phyloP scores from a whole-genome alignment of 2,888 invertebrate species.

The Penaeus monodon region DNA sequence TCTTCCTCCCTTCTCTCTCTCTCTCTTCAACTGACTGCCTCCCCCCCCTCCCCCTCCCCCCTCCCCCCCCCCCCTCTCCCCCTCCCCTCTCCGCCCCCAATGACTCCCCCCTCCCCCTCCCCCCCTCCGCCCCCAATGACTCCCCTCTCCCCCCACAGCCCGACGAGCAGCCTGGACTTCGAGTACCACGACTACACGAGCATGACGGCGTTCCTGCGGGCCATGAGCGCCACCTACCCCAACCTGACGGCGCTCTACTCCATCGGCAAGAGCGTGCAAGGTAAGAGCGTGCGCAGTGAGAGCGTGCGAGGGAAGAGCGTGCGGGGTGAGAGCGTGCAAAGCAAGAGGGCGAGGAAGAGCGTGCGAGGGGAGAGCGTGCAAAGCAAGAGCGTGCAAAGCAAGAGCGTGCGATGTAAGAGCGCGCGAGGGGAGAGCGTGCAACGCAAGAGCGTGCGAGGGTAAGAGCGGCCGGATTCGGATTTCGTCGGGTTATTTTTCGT shows the following conservation, averaged over 20 bases:
- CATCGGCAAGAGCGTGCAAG: slow-evolving; percentile 93
- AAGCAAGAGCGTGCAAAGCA: slow-evolving; percentile 90
- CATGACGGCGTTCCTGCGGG: slow-evolving; percentile 84
- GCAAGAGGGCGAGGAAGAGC: slow-evolving; percentile 87
- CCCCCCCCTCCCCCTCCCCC: neutral
- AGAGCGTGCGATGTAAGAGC: slow-evolving; percentile 89
- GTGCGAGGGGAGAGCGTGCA: slow-evolving; percentile 94
- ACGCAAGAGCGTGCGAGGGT: slow-evolving; percentile 94
- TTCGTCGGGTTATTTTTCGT: no score
- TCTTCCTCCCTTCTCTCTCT: neutral
- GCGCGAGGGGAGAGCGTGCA: no score
- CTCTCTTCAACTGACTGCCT: no score
- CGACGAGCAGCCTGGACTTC: slow-evolving; percentile 76
- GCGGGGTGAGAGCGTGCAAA: slow-evolving; percentile 92
- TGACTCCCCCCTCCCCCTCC: no score
- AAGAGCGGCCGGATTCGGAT: slow-evolving; percentile 67
- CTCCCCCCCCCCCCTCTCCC: neutral
- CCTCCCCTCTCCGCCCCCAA: no score
- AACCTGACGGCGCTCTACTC: slow-evolving; percentile 91
- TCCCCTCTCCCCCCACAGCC: slow-evolving; percentile 66
- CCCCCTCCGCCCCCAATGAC: no score
- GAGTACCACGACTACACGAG: slow-evolving; percentile 89
- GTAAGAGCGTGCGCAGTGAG: no score
- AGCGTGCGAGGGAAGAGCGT: no score
- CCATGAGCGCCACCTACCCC: slow-evolving; percentile 84